Evolutionary conservation across 2,888 invertebrate genomes (phyloP), one percentile per base, ranked within the genome.

Genomic region (Odontomyia ornata): DNA sequence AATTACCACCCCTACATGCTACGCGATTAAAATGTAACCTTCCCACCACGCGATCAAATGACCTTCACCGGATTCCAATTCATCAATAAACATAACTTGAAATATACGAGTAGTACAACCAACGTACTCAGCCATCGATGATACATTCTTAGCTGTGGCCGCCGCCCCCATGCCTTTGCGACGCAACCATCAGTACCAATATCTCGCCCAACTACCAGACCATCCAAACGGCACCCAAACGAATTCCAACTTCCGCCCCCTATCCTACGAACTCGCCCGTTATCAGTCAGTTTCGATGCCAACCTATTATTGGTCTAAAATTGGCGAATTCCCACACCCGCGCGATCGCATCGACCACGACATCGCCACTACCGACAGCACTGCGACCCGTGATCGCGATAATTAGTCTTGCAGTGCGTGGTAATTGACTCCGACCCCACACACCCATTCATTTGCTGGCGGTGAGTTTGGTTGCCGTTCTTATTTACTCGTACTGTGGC

Each of bases 241-340:
- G 36, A 36, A 52, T 13, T n/a, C 18, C 52, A 52, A 52, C 18
- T 60, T 60, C 57, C 57, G 25, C 57, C 57, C 57, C 57, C 25
- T 60, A 9, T 60, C 11, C 23, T 23, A 13, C 57, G 4, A 23
- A 21, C 21, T 60, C 25, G 5, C 21, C 25, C 23, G 57, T 60
- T 60, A 60, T 60, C 57, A 60, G 23, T 18, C 57, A 3, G 18
- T 60, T 60, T 60, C 57, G 23, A 23, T 65, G 65, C 18, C 65
- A 36, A 65, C 15, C 36, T 65, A 36, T 52, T 52, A 64, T 28
- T 52, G 56, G 46, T 27, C 71, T 72, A 72, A 52, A 72, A 72
- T 52, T 72, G 71, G 71, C 27, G 43, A 25, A 23, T 73, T 73
- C 73, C 30, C 73, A 73, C 73, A 25, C 73, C 60, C 73, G 36